Evolutionary conservation across 2,888 invertebrate genomes (phyloP).

Genomic region (Volucella bombylans): DNA sequence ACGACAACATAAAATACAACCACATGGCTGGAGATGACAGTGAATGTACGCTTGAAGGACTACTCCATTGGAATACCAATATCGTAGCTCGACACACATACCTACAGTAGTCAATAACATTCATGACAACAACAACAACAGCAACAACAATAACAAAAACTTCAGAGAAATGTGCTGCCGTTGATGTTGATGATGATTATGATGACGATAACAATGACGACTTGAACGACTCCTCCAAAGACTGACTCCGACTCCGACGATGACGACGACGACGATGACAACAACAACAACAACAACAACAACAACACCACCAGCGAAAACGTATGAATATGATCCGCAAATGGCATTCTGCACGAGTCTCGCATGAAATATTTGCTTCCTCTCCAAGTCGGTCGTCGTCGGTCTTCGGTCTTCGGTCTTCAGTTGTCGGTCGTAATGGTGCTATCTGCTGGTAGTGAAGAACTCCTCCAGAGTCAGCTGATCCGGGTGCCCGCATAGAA

Average conservation of each 20-base stretch:
- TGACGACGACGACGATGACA: neutral
- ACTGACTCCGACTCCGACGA: no score
- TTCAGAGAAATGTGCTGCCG: no score
- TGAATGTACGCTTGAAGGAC: constrained; percentile 49
- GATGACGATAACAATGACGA: constrained; percentile 22
- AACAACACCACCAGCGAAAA: constrained; percentile 60
- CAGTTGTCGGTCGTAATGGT: neutral
- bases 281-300: constrained; percentile 30
- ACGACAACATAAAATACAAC: constrained; percentile 66
- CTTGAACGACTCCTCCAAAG: neutral
- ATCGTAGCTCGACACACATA: constrained; percentile 60
- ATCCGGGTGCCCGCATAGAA: constrained; percentile 73
- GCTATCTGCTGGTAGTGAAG: constrained; percentile 6
- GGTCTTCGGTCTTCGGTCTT: neutral
- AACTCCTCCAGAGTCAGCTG: constrained; percentile 65
- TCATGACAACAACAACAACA: constrained; percentile 21
- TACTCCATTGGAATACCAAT: constrained; percentile 63
- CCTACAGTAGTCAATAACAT: neutral
- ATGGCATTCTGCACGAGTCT: constrained; percentile 73
- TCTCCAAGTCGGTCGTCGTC: constrained; percentile 60
- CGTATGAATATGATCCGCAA: constrained; percentile 75
- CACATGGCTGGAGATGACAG: constrained; percentile 10
- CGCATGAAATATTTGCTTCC: constrained; percentile 68
- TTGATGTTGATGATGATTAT: neutral
- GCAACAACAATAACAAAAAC: neutral